Base-by-base conservation (phyloP, 1,140 invertebrate species). In the Drosophila orena region DNA sequence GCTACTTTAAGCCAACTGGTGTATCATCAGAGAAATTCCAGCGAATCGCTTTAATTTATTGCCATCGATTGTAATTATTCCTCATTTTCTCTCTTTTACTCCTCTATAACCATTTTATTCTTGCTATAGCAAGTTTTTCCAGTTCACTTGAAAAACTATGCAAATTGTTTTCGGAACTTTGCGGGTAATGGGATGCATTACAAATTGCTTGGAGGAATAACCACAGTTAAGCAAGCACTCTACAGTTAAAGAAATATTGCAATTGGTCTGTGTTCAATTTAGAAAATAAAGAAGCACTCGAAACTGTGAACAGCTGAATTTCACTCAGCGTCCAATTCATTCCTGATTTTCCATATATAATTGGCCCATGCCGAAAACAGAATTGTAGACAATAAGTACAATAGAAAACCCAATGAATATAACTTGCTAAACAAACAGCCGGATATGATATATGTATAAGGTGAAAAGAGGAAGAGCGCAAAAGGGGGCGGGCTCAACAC, bases 1-100 rank as follows among this genome's bases (percentile, higher is more conserved):
- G 3, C 3, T 2, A 42, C 14, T 49, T 34, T 42, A n/a, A 3
- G 2, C 1, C 0, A 38, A 38, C 15, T 7, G 54, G 38, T 40
- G 24, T 20, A 27, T 10, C 37, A 6, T 68, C 61, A 64, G 34
- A 50, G 59, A 50, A 66, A 65, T 66, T 38, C 34, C 44, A 30
- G 20, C 37, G 17, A 56, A 71, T 62, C n/a, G 49, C 50, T 74
- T 64, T 38, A 65, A 59, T 84, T 74, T 70, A 70, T 85, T 64
- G 60, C 56, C 61, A 69, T 86, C 64, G 60, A 74, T 81, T 77
- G 62, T 77, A 86, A 85, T 81, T 86, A 78, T 85, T 44, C 15
- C 30, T 3, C 14, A 3, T 68, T 70, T 20, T 34, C 38, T 8
- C 47, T 34, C 27, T 34, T 70, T 59, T 55, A 2, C 17, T 44